Evolutionary conservation across 2,113 vertebrate species (phyloP).

Genomic region (Peucedramus taeniatus): DNA sequence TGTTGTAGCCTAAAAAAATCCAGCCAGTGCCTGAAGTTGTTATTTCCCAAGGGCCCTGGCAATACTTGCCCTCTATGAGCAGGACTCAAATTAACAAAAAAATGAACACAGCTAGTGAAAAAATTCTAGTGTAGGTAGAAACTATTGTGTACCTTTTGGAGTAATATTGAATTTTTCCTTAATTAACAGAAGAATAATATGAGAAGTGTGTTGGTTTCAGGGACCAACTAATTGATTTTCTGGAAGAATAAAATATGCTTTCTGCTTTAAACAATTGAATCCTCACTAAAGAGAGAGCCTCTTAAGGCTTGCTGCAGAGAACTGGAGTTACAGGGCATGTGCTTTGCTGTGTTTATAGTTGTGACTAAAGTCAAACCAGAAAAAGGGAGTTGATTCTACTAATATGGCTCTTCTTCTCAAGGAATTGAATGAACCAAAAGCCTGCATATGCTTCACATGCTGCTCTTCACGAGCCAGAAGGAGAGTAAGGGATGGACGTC

Average conservation of each 20-base stretch:
- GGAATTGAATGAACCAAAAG: background rate
- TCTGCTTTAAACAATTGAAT: background rate
- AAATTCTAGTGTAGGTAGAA: background rate
- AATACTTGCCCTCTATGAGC: background rate
- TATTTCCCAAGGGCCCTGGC: background rate
- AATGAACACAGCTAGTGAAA: background rate
- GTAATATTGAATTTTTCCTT: background rate
- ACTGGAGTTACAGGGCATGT: background rate
- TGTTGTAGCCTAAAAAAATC: background rate
- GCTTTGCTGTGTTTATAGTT: background rate
- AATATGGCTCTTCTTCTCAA: background rate
- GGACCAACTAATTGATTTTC: background rate
- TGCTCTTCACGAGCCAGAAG: background rate
- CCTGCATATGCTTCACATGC: background rate
- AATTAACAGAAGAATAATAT: background rate
- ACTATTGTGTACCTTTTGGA: background rate
- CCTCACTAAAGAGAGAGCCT: background rate
- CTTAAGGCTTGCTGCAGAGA: background rate
- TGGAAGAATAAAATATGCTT: background rate
- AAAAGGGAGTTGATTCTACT: background rate
- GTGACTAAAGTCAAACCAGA: background rate
- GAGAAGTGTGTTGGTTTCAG: background rate
- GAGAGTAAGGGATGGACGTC: background rate
- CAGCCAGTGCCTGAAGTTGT: background rate
- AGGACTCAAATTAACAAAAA: background rate